A percentile compares a stretch with the other conserved stretches of the same genome.
Evolutionary conservation across 2,888 invertebrate species (phyloP).

Genomic region (Ormyrus labotus): DNA sequence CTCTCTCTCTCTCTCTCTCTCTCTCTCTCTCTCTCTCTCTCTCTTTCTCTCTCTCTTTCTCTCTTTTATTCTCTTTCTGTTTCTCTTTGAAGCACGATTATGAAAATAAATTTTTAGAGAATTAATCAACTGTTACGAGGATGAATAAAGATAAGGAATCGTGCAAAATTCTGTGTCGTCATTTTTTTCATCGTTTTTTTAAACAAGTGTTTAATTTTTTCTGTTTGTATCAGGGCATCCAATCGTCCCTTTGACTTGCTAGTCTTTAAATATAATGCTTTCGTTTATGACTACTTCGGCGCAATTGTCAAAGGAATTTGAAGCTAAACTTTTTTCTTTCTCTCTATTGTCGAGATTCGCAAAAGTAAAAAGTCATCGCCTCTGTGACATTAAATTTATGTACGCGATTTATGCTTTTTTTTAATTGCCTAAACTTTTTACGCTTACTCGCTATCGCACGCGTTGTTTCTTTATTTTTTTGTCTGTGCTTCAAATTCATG

Average conservation of each 20-base stretch:
- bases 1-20: too few species aligned
- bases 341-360: conserved; percentile 53
- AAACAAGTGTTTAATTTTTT: conserved; percentile 38
- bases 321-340: conserved; percentile 34
- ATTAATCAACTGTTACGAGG: conserved; percentile 9
- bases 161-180: conserved; percentile 31
- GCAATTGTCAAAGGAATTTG: conserved; percentile 35
- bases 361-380: conserved; percentile 57
- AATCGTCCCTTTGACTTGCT: conserved; percentile 36
- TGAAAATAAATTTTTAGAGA: conserved; percentile 50
- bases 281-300: conserved; percentile 46
- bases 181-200: conserved; percentile 40
- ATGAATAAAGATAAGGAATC: conserved; percentile 32
- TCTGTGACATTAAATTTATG: conserved; percentile 32
- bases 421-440: conserved; percentile 43
- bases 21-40: too few species aligned
- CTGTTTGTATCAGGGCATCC: conserved; percentile 16
- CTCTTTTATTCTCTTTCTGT: too few species aligned
- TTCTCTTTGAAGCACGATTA: background rate
- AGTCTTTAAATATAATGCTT: conserved; percentile 33
- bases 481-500: conserved; percentile 17
- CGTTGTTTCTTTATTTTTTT: conserved; percentile 33
- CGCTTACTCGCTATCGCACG: conserved; percentile 48
- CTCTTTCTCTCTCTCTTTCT: too few species aligned
- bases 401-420: conserved; percentile 20